Evolutionary conservation across 2,888 invertebrate species (phyloP).

Genomic region (Caenorhabditis macrosperma): DNA sequence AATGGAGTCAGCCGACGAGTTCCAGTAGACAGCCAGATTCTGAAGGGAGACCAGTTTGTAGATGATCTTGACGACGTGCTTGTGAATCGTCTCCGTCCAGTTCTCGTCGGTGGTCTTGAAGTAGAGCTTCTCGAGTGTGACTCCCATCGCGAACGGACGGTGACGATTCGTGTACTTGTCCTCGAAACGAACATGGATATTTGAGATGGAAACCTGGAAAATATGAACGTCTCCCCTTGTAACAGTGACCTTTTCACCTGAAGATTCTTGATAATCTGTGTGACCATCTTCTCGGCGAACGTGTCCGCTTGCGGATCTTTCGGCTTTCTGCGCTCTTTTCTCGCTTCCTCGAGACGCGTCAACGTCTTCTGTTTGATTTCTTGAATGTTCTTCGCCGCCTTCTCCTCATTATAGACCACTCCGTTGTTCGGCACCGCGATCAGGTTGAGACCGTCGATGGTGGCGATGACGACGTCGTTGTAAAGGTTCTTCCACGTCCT

Average conservation of each 20-base stretch:
- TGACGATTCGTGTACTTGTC: constrained; percentile 83
- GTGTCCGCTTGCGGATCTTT: constrained; percentile 81
- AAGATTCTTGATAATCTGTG: constrained; percentile 83
- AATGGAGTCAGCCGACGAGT: constrained; percentile 82
- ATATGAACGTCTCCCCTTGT: too few species aligned
- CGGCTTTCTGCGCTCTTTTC: constrained; percentile 74
- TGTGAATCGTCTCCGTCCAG: constrained; percentile 88
- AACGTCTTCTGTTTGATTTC: constrained; percentile 78
- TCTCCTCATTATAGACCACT: constrained; percentile 86
- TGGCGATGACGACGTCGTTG: constrained; percentile 60
- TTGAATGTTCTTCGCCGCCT: constrained; percentile 80
- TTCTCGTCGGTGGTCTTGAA: constrained; percentile 92
- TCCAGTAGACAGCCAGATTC: constrained; percentile 91
- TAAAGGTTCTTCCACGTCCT: constrained; percentile 72
- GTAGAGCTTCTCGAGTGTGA: constrained; percentile 89
- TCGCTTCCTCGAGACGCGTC: constrained; percentile 76
- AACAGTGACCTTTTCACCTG: too few species aligned
- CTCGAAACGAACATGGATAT: constrained; percentile 84
- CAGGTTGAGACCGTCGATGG: constrained; percentile 84
- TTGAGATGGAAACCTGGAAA: constrained; percentile 82
- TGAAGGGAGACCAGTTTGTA: constrained; percentile 91
- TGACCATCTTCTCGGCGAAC: constrained; percentile 83
- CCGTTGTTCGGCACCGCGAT: constrained; percentile 87
- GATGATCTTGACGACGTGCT: constrained; percentile 88
- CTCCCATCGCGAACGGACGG: constrained; percentile 85